Conservation (phyloP, 2,888 invertebrate species). For the Ceriagrion tenellum region DNA sequence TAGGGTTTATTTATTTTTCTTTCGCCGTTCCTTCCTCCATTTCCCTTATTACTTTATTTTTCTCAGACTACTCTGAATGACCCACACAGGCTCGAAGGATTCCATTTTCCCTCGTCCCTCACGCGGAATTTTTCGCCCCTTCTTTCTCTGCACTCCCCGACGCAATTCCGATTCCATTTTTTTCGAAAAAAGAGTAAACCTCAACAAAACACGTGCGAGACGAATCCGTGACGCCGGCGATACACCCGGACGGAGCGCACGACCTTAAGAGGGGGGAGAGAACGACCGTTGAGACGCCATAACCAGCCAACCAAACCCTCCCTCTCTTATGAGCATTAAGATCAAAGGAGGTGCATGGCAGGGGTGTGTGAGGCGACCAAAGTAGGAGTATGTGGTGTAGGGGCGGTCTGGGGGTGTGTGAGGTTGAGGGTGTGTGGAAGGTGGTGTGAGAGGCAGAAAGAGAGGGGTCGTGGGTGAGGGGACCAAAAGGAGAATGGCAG, state of each 20-base stretch:
- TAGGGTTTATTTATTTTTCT: not conserved
- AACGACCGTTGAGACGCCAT: too few relatives aligned
- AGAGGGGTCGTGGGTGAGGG: too few relatives aligned
- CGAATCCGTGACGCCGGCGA: not conserved
- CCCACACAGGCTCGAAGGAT: not conserved
- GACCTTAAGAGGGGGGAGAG: not conserved
- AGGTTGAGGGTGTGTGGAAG: too few relatives aligned
- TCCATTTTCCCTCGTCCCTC: not conserved
- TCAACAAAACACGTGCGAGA: not conserved
- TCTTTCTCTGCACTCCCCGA: not conserved
- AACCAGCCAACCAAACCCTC: too few relatives aligned
- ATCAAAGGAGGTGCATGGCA: not conserved
- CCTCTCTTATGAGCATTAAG: not conserved
- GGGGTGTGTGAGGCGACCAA: too few relatives aligned
- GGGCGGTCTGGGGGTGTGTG: too few relatives aligned
- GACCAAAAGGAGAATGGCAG: too few relatives aligned
- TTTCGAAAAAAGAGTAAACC: too few relatives aligned
- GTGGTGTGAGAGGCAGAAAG: too few relatives aligned
- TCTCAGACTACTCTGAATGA: not conserved
- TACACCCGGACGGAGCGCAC: not conserved
- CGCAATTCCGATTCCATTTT: not conserved
- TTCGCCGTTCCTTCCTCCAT: not conserved
- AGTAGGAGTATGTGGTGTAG: too few relatives aligned
- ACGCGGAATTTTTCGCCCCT: not conserved
- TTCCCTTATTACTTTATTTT: not conserved